Conservation (phyloP, 2,797 vertebrate species). For the Falco novaeseelandiae region DNA sequence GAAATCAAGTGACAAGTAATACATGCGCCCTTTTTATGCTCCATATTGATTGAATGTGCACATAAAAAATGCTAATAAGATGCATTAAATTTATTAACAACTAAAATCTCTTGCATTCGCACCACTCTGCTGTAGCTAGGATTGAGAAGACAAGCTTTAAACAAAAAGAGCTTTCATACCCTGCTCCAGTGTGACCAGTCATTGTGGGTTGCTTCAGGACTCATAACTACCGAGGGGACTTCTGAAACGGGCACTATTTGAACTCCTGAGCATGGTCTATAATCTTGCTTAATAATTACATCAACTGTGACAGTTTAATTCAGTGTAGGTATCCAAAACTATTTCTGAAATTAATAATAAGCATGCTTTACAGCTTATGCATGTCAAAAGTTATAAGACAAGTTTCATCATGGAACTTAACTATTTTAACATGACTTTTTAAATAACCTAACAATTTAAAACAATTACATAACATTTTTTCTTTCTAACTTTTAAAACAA, state of each 20-base stretch:
- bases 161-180: constrained; percentile 33
- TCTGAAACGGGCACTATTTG: constrained; percentile 49
- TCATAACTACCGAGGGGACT: constrained; percentile 30
- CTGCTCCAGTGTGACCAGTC: background rate
- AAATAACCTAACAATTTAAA: constrained; percentile 6
- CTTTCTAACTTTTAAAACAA: constrained; percentile 36
- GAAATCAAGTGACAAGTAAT: background rate
- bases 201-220: constrained; percentile 24
- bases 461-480: constrained; percentile 26
- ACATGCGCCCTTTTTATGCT: background rate
- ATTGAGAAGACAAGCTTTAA: background rate
- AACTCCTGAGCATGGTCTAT: constrained; percentile 43
- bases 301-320: constrained; percentile 54
- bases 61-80: background rate
- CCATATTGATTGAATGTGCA: background rate
- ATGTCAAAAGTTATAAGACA: constrained; percentile 38
- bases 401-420: constrained; percentile 3
- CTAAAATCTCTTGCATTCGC: constrained; percentile 8
- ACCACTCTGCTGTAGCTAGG: background rate
- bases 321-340: constrained; percentile 28
- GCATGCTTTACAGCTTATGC: constrained; percentile 29
- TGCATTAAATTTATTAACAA: constrained; percentile 23
- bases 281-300: constrained; percentile 56
- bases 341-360: constrained; percentile 48
- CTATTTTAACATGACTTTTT: constrained; percentile 38